Percentiles rank a stretch among this genome's conserved stretches.
Evolutionary conservation across 2,113 vertebrate species (phyloP).

Genomic region (Alosa alosa): DNA sequence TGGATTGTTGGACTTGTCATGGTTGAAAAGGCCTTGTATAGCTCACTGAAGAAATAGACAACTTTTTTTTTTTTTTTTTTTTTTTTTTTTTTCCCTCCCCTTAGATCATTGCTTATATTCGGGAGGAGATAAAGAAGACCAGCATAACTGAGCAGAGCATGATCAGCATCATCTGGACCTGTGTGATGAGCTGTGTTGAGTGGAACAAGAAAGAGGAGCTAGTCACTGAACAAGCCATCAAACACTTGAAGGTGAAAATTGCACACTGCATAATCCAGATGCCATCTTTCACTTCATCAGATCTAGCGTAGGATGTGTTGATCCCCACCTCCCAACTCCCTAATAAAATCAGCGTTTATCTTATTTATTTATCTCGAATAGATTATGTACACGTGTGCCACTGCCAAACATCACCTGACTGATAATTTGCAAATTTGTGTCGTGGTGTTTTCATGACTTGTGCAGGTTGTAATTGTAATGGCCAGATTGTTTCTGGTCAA

Average conservation of each 20-base stretch:
- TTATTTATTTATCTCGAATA: too few relatives aligned
- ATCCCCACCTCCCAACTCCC: too few relatives aligned
- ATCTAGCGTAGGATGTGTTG: too few relatives aligned
- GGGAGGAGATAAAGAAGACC: slow-evolving; percentile 96
- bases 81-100: background rate
- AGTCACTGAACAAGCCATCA: slow-evolving; percentile 99
- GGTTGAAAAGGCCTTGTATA: background rate
- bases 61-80: background rate
- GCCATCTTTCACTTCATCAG: too few relatives aligned
- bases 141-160: slow-evolving; percentile 91
- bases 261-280: background rate
- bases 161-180: slow-evolving; percentile 92
- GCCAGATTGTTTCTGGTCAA: too few relatives aligned
- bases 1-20: background rate
- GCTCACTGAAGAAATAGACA: background rate
- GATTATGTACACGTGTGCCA: too few relatives aligned
- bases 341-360: too few relatives aligned
- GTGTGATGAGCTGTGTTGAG: slow-evolving; percentile 94
- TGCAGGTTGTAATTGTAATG: too few relatives aligned
- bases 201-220: slow-evolving; percentile 99
- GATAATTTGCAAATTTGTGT: too few relatives aligned
- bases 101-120: slow-evolving; percentile 90
- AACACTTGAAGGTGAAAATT: slow-evolving; percentile 82
- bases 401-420: too few relatives aligned
- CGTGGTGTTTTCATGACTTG: too few relatives aligned